Conservation (phyloP, 2,888 invertebrate genomes). For the Strigamia maritima region DNA sequence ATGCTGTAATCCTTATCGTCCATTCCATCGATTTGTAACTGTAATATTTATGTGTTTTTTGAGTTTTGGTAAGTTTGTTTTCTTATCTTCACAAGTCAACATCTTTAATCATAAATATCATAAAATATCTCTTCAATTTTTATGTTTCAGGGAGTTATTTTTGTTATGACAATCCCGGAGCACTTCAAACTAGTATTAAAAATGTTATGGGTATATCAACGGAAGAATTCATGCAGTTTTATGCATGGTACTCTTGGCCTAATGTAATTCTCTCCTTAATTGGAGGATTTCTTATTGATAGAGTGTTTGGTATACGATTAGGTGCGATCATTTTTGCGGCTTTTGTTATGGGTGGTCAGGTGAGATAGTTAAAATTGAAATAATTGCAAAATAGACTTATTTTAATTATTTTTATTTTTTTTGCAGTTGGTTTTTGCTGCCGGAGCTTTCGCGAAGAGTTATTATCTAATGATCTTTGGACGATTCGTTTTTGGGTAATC, state of each 20-base stretch:
- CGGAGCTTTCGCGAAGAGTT: slow-evolving; percentile 73
- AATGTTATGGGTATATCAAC: slow-evolving; percentile 74
- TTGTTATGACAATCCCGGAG: slow-evolving; percentile 95
- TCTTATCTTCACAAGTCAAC: neutral
- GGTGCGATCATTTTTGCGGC: slow-evolving; percentile 88
- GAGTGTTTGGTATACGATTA: slow-evolving; percentile 87
- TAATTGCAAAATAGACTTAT: neutral
- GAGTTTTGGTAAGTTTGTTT: slow-evolving; percentile 34
- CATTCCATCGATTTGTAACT: slow-evolving; percentile 20
- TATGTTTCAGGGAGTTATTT: slow-evolving; percentile 83
- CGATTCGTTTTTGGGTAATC: slow-evolving; percentile 83
- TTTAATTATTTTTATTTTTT: neutral
- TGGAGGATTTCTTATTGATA: slow-evolving; percentile 92
- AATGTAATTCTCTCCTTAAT: slow-evolving; percentile 93
- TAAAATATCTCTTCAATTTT: slow-evolving; percentile 39
- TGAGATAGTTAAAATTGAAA: slow-evolving; percentile 43
- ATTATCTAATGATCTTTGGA: slow-evolving; percentile 86
- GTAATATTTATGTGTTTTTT: slow-evolving; percentile 37
- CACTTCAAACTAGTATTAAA: slow-evolving; percentile 82
- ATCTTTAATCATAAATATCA: too few species aligned
- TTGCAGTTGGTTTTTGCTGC: slow-evolving; percentile 69
- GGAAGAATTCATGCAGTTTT: slow-evolving; percentile 79
- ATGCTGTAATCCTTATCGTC: slow-evolving; percentile 26
- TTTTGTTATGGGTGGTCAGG: slow-evolving; percentile 81
- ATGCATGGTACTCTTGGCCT: slow-evolving; percentile 96